Base-by-base conservation (phyloP, 2,113 vertebrate genomes). In the Peromyscus leucopus region DNA sequence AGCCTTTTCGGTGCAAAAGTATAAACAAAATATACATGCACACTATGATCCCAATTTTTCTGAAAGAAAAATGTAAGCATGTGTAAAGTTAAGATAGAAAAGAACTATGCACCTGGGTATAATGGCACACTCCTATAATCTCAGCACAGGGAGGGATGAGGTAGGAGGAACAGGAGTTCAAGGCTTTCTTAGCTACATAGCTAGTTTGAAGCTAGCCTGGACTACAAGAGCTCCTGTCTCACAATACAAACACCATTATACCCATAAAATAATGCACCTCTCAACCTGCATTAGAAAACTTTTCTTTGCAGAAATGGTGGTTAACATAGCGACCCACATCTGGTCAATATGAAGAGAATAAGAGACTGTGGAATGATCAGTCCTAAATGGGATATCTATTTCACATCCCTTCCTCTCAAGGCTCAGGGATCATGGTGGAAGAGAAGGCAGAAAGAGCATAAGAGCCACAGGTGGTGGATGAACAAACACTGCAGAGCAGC, bases 11-110 rank as follows among this genome's bases (percentile, higher is more conserved):
- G 17, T 80, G 51, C 91, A 88, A 91, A 95, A 78, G 12, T 13
- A 78, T 87, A 17, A 92, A 83, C 63, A 55, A 72, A 92, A 83
- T 89, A 92, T 92, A 13, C 42, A 33, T 74, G 5, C 57, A 80
- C n/a, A 89, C n/a, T 89, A 71, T 42, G 76, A 86, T 72, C 39
- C 28, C 21, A 92, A 78, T 96, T 92, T 93, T 90, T 33, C 75
- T 78, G 6, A 89, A 96, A 96, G 71, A 93, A 96, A 94, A 96
- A n/a, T 87, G 11, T 92, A 13, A 76, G 21, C 21, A 59, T 90
- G 19, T 83, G 24, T 94, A 90, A 48, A 61, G 67, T 26, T 39
- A 90, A 96, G 42, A 92, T 33, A 61, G 59, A 95, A 95, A 89
- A 42, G 69, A 86, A 92, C 93, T 92, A 82, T 51, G 69, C 48